Evolutionary conservation across 2,797 vertebrate species (phyloP), one percentile per base, ranked within the genome.

Genomic region (Hippoglossus hippoglossus): DNA sequence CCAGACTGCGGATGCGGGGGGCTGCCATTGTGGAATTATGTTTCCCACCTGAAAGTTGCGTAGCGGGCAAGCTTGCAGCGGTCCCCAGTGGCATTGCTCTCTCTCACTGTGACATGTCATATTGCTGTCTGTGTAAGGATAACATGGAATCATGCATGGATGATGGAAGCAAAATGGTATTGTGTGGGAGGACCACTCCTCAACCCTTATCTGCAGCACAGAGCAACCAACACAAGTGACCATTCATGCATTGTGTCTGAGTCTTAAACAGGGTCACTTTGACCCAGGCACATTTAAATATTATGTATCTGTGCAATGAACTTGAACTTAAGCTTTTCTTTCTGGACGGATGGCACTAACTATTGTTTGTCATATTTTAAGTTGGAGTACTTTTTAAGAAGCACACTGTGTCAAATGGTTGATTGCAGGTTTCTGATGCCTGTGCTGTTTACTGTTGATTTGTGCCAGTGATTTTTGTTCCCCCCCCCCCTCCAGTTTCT

Each of bases 41-140:
- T 92, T 87, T 93, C 93, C 94, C 91, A 91, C 93, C 81, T 89
- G 18, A 46, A 93, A 95, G 95, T 95, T 94, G 94, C 95, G 94
- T 95, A 95, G 95, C 95, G 92, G 92, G 93, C 94, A 94, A 95
- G 93, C 91, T 95, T 96, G 96, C 93, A 95, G 96, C 93, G 62
- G 91, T 94, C 94, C 76, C 83, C 91, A 87, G 94, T 94, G 95
- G 95, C 79, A 72, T 84, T 82, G 85, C 94, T 85, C 93, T 94
- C 93, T 95, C 95, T 95, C 96, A 98, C 97, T 97, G 97, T 98
- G 96, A 98, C 92, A 90, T 95, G 96, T 96, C 96, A 96, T 96
- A 91, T 93, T 92, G 96, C 96, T 96, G 96, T 97, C 94, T 97
- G 88, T 91, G 85, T 92, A 87, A 80, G 72, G 85, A 87, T 88